Percentiles rank a stretch among this genome's conserved stretches.
Conservation (phyloP, 2,113 vertebrate species). For the Engraulis encrasicolus region DNA sequence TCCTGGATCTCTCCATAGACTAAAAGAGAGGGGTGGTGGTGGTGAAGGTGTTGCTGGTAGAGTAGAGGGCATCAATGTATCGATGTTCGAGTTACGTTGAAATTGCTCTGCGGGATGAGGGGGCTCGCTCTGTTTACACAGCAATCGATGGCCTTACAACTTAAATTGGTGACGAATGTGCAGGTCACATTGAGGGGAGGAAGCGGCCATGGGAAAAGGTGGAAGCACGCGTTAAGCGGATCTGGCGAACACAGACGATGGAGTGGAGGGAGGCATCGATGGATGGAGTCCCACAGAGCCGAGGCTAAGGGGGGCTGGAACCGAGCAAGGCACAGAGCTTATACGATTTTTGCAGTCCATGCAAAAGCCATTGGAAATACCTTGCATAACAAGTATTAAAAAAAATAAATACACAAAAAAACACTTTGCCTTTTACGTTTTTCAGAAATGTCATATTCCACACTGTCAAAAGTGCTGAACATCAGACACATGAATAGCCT, state of each 20-base stretch:
- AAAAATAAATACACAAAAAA: too few relatives aligned
- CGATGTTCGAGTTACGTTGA: constrained; percentile 60
- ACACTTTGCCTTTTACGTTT: too few relatives aligned
- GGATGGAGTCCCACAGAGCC: not conserved
- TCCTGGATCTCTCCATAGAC: constrained; percentile 19
- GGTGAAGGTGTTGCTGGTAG: not conserved
- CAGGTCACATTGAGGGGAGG: constrained; percentile 37
- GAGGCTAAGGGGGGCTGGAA: too few relatives aligned
- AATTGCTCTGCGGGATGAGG: constrained; percentile 51
- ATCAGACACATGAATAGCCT: too few relatives aligned
- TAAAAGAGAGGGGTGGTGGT: constrained; percentile 20
- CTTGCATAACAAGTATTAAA: too few relatives aligned
- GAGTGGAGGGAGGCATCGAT: not conserved
- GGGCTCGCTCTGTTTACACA: constrained; percentile 58
- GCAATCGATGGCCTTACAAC: constrained; percentile 59
- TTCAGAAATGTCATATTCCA: too few relatives aligned
- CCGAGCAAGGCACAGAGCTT: too few relatives aligned
- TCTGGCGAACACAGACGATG: not conserved
- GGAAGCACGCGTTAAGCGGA: not conserved
- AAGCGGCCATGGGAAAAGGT: not conserved
- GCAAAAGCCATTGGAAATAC: too few relatives aligned
- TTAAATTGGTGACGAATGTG: constrained; percentile 53
- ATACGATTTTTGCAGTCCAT: too few relatives aligned
- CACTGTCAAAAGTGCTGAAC: too few relatives aligned
- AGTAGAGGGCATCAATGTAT: constrained; percentile 51